Conservation (phyloP, 2,888 invertebrate species). For the Drosophila villosipedis region DNA sequence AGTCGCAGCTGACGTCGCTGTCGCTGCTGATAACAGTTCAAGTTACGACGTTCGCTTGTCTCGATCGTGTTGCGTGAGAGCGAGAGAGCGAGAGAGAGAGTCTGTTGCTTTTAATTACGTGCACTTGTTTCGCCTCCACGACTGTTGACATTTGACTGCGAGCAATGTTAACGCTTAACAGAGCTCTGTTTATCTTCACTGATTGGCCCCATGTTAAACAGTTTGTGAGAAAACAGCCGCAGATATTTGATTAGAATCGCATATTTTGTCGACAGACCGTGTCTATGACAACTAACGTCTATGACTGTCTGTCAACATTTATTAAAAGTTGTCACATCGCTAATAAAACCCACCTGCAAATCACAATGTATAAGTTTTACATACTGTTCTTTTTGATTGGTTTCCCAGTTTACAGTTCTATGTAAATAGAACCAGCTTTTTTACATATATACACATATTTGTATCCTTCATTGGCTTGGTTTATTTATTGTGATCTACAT, state of each 20-base stretch:
- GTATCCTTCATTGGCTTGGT: conserved; percentile 19
- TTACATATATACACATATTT: conserved; percentile 40
- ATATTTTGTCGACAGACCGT: conserved; percentile 9
- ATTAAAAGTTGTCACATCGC: conserved; percentile 66
- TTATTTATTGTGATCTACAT: conserved; percentile 14
- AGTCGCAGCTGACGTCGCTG: conserved; percentile 5
- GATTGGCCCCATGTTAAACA: conserved; percentile 71
- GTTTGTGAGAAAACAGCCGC: conserved; percentile 41
- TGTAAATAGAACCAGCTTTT: conserved; percentile 28
- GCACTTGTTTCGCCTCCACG: conserved; percentile 47
- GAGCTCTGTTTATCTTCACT: conserved; percentile 65
- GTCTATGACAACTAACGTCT: conserved; percentile 1
- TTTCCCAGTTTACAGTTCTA: conserved; percentile 30
- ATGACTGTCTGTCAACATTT: conserved; percentile 43
- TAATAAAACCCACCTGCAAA: conserved; percentile 29
- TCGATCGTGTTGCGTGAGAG: conserved; percentile 32
- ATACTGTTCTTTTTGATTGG: conserved; percentile 51
- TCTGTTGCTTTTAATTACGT: conserved; percentile 53
- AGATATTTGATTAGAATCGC: conserved; percentile 47
- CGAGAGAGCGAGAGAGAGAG: conserved; percentile 4
- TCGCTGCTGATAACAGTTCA: conserved; percentile 68
- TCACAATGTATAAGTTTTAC: conserved; percentile 11
- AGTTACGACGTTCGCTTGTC: conserved; percentile 49
- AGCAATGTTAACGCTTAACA: conserved; percentile 65
- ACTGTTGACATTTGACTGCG: conserved; percentile 62